phyloP scores from a whole-genome alignment of 2,113 vertebrate species.

The Argyrosomus japonicus region DNA sequence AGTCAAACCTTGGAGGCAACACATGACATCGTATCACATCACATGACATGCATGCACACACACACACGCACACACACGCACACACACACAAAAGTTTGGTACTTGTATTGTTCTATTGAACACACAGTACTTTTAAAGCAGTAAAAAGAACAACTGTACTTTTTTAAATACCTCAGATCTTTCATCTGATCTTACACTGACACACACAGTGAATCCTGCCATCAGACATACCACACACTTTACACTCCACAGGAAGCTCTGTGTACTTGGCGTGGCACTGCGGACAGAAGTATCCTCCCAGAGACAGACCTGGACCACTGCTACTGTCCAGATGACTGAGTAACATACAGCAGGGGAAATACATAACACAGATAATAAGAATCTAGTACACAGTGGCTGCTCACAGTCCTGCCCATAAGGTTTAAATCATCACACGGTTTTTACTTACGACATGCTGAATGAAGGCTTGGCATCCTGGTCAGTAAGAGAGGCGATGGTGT shows the following conservation, averaged over 20 bases:
- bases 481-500: slow-evolving; percentile 85
- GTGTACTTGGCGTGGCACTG: slow-evolving; percentile 96
- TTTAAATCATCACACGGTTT: not conserved
- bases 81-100: not conserved
- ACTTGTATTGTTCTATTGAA: not conserved
- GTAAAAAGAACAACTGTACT: too few relatives aligned
- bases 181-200: not conserved
- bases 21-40: not conserved
- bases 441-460: slow-evolving; percentile 97
- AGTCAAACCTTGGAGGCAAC: slow-evolving; percentile 87
- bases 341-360: not conserved
- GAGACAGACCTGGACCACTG: slow-evolving; percentile 86
- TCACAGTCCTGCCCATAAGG: not conserved
- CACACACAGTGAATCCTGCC: not conserved
- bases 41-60: not conserved
- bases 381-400: not conserved
- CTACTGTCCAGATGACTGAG: slow-evolving; percentile 91
- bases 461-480: slow-evolving; percentile 95
- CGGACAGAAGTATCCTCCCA: slow-evolving; percentile 96
- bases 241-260: slow-evolving; percentile 98
- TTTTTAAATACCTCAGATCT: too few relatives aligned
- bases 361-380: not conserved
- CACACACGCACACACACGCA: slow-evolving; percentile 11
- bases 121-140: too few relatives aligned
- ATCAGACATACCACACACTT: slow-evolving; percentile 91